phyloP scores from a whole-genome alignment of 2,113 vertebrate genomes.

The Neolamprologus longior region DNA sequence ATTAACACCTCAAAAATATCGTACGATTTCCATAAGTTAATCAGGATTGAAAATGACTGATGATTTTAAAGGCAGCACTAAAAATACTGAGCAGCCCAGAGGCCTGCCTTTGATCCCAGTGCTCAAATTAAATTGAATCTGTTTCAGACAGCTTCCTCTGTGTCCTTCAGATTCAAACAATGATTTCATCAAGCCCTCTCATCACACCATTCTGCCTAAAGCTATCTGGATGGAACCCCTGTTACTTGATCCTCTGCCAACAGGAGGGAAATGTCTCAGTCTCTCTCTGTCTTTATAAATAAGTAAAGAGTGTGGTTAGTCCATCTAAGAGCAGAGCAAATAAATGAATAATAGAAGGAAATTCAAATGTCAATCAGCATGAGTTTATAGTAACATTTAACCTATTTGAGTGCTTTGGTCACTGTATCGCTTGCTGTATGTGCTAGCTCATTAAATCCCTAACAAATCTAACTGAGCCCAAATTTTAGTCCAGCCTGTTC shows the following conservation, averaged over 20 bases:
- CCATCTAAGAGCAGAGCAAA: constrained; percentile 32
- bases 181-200: constrained; percentile 56
- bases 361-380: neutral
- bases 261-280: constrained; percentile 4
- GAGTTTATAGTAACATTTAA: neutral
- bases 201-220: constrained; percentile 45
- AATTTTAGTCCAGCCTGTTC: neutral
- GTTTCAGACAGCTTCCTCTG: constrained; percentile 54
- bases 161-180: constrained; percentile 61
- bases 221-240: constrained; percentile 44
- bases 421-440: neutral
- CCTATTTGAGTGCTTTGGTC: neutral
- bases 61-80: constrained; percentile 56
- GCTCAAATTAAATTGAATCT: constrained; percentile 56
- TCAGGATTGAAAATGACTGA: constrained; percentile 58
- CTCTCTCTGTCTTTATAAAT: constrained; percentile 22
- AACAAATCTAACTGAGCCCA: neutral
- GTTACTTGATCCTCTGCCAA: constrained; percentile 39
- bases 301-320: constrained; percentile 35
- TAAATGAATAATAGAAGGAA: constrained; percentile 41
- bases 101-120: constrained; percentile 58
- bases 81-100: constrained; percentile 56
- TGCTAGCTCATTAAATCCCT: neutral
- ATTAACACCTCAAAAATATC: constrained; percentile 57
- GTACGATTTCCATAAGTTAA: constrained; percentile 54